Evolutionary conservation across 2,888 invertebrate species (phyloP).

Genomic region (Drosophila nr. medialis): DNA sequence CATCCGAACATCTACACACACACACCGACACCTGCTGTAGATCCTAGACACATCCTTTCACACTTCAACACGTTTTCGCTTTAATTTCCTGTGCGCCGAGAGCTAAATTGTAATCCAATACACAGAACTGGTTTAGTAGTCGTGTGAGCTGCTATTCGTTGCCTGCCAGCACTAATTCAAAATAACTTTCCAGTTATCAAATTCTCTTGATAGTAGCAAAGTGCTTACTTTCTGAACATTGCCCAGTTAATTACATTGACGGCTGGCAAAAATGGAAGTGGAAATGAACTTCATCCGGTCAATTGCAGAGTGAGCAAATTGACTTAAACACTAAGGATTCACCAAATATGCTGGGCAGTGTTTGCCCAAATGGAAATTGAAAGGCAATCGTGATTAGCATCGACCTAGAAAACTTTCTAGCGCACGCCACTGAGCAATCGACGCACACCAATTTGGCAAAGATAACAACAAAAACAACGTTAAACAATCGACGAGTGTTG

Average conservation of each 20-base stretch:
- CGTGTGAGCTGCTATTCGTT: not conserved
- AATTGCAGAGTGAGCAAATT: conserved; percentile 55
- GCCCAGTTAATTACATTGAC: conserved; percentile 56
- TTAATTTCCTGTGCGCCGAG: conserved; percentile 69
- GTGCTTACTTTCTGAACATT: conserved; percentile 27
- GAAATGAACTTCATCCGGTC: conserved; percentile 55
- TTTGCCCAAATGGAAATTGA: conserved; percentile 52
- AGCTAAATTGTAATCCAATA: conserved; percentile 46
- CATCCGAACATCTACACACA: conserved; percentile 13
- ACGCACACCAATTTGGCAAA: conserved; percentile 24
- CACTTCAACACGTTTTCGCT: conserved; percentile 72
- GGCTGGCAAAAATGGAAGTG: conserved; percentile 3
- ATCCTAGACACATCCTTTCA: conserved; percentile 63
- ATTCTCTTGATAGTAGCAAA: conserved; percentile 26
- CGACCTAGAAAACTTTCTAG: conserved; percentile 66
- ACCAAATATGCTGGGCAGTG: conserved; percentile 3
- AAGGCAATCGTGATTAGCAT: conserved; percentile 63
- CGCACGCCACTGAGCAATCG: conserved; percentile 56
- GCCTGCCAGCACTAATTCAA: conserved; percentile 34
- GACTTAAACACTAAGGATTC: conserved; percentile 10
- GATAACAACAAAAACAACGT: conserved; percentile 39
- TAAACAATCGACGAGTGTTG: conserved; percentile 66
- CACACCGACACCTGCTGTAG: conserved; percentile 9
- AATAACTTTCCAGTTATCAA: conserved; percentile 45
- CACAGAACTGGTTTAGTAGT: conserved; percentile 28